Base-by-base conservation (phyloP, 2,113 vertebrate genomes). In the Misgurnus mizolepis region DNA sequence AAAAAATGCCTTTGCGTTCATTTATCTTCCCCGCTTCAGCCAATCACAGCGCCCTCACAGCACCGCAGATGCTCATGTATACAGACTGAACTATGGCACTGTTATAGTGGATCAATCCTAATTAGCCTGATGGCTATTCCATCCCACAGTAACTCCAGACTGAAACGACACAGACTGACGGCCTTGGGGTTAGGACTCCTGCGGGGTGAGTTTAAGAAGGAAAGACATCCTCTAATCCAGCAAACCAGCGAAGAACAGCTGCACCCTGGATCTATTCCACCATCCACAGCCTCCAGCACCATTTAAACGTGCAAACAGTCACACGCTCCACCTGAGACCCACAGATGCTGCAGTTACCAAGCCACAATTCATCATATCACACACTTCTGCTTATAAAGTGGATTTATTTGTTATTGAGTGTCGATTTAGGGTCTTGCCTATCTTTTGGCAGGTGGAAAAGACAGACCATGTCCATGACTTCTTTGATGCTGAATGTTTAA, bases 241-340 rank as follows among this genome's bases (percentile, higher is more conserved):
- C 43, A 73, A 34, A 83, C 61, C 47, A 75, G 45, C 82, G 58
- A 43, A 34, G 64, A 76, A 56, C 67, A 80, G 62, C 78, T 80
- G 55, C 67, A 74, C 55, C 58, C 70, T 65, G 58, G 10, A 62
- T 53, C 49, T 82, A 75, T 82, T 85, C 74, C 61, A 15, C 14
- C 40, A 62, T 34, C 27, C 34, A 53, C 45, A 61, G 58, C 58
- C 70, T 50, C 47, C 58, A 83, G 58, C 58, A n/a, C 55, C n/a
- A 55, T 10, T 34, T 47, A 60, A 53, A 12, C 39, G 18, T 47
- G 45, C 17, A 77, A 15, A 53, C 78, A 45, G 41, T 61, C 55
- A 82, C 14, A 41, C 55, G 4, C 41, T 39, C 55, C 80, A 82
- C 75, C 75, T 78, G 80, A 81, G 80, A 76, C 65, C 43, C 58